Evolutionary conservation across 2,113 vertebrate species (phyloP), one percentile per base, ranked within the genome.

Genomic region (Rhinopomastus cyanomelas): DNA sequence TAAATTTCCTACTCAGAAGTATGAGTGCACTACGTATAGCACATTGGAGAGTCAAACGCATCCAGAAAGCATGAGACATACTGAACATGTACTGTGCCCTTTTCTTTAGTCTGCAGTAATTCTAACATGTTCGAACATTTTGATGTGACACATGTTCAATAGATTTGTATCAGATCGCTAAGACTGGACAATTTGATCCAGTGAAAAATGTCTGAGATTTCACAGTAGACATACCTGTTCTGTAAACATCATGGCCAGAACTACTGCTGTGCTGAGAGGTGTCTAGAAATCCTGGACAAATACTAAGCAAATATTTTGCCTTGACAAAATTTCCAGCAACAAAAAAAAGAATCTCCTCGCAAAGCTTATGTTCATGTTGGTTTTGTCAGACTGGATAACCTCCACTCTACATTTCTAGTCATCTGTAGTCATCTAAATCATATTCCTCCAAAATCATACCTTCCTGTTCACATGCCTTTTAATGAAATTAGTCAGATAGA

Each of bases 41-140:
- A 11, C 26, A 49, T 46, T 37, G 71, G 56, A 46, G 8, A 59
- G 5, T 5, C 39, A 72, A 62, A 73, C 6, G 27, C 8, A 9
- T 62, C 30, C 37, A 37, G 42, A 29, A 81, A 74, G 10, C 25
- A 48, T 21, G 8, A 66, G 12, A n/a, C 29, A 51, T 23, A 27
- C 1, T 59, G 7, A 80, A 25, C 5, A 15, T 13, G 8, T 36
- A 46, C 19, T 46, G 25, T 25, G 32, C 2, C 0, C 3, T 19
- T 79, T 30, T 81, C 34, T 12, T 0, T 79, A n/a, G 42, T 36
- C 23, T 73, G 25, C 32, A 20, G 3, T 39, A 83, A 22, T 3
- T 46, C 32, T 27, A 55, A 5, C 23, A 39, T 20, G 25, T 69
- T 16, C 30, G 51, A 17, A 42, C 16, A 74, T 86, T 51, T 57